Evolutionary conservation across 2,888 invertebrate species (phyloP).

Genomic region (Diarsia mendica): DNA sequence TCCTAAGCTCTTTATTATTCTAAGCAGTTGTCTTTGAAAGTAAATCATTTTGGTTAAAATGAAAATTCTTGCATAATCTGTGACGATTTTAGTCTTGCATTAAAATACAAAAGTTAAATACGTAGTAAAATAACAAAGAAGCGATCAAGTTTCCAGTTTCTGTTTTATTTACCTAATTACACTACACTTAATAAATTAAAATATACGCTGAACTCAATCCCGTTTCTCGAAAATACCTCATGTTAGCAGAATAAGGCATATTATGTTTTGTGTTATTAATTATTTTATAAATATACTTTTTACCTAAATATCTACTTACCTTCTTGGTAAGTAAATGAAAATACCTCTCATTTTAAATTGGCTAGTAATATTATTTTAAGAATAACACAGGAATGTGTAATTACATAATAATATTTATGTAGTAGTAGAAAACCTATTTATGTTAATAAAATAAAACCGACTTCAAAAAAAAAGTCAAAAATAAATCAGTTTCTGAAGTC

Average conservation of each 20-base stretch:
- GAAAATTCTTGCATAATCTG: background rate
- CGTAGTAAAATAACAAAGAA: background rate
- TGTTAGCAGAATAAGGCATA: background rate
- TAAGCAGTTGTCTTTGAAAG: background rate
- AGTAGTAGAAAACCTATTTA: too few species aligned
- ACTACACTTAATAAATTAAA: background rate
- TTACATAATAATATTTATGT: too few species aligned
- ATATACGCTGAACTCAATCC: background rate
- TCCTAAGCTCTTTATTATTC: constrained; percentile 25
- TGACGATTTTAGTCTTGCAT: background rate
- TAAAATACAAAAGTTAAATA: background rate
- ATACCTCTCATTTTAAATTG: background rate
- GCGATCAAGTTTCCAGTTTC: constrained; percentile 4
- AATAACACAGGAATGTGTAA: background rate
- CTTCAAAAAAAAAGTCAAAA: too few species aligned
- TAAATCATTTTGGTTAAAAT: constrained; percentile 7
- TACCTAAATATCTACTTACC: background rate
- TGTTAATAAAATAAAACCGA: too few species aligned
- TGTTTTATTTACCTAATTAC: constrained; percentile 13
- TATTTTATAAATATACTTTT: background rate
- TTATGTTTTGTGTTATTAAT: background rate
- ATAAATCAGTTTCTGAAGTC: too few species aligned
- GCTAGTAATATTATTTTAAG: background rate
- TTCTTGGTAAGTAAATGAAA: background rate
- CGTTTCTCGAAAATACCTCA: background rate